These are phyloP conservation scores for Nettapus auritus DNA, from an alignment of 2,113 vertebrate species.

Conservation along the genomic window DNA sequence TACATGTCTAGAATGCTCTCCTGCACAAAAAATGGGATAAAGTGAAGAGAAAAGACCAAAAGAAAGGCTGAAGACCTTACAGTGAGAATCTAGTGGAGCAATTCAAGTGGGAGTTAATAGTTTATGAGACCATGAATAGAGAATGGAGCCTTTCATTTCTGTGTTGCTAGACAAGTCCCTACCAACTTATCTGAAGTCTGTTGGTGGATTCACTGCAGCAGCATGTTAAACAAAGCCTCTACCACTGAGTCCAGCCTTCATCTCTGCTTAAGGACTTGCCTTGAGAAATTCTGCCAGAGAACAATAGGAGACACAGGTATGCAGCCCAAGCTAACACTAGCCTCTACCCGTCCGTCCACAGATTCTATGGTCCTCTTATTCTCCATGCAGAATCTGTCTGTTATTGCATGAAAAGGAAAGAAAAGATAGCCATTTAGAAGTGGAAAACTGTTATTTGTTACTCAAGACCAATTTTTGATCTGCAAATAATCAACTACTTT, in stretches of 20 bases:
- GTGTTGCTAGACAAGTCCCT: neutral
- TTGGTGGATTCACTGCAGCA: neutral
- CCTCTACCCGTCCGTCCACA: neutral
- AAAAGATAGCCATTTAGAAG: neutral
- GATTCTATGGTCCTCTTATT: neutral
- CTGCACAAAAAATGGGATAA: neutral
- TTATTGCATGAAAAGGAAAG: neutral
- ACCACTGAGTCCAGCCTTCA: neutral
- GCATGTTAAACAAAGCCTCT: neutral
- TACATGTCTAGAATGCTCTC: neutral
- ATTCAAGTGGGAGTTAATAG: neutral
- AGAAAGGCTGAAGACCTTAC: neutral
- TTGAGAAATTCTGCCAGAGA: neutral
- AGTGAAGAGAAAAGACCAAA: neutral
- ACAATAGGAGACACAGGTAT: neutral
- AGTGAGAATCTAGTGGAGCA: neutral
- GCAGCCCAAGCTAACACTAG: too few relatives aligned
- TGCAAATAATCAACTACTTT: neutral
- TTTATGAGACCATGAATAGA: slow-evolving; percentile 9
- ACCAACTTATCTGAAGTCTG: neutral
- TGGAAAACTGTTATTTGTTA: neutral
- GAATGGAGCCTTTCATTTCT: slow-evolving; percentile 29
- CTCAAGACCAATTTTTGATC: neutral
- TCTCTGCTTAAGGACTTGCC: neutral
- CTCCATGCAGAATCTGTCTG: neutral